Evolutionary conservation across 2,888 invertebrate genomes (phyloP).

Genomic region (Ditula angustiorana): DNA sequence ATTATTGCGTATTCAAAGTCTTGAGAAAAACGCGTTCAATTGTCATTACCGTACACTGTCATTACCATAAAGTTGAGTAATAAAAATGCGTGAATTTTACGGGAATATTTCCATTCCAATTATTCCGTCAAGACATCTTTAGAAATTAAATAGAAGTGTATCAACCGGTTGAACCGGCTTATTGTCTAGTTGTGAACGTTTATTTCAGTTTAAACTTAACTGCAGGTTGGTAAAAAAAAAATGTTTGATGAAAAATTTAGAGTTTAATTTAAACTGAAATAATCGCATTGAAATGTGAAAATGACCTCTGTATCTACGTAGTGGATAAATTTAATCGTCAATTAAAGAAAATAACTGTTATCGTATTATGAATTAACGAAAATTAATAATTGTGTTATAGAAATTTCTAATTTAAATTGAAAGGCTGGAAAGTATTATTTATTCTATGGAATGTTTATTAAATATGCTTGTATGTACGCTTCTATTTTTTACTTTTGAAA

Average conservation of each 20-base stretch:
- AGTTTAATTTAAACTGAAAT: not conserved
- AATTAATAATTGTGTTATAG: constrained; percentile 12
- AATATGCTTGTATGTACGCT: constrained; percentile 43
- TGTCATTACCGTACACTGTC: too few species aligned
- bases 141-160: not conserved
- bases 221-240: not conserved
- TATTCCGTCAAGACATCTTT: not conserved
- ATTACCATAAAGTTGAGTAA: too few species aligned
- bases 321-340: constrained; percentile 40
- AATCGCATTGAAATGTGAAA: not conserved
- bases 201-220: constrained; percentile 1
- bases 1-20: not conserved
- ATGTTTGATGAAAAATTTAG: not conserved
- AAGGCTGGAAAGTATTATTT: constrained; percentile 58
- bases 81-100: not conserved
- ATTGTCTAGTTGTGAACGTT: not conserved
- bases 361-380: constrained; percentile 1
- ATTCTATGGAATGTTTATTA: constrained; percentile 38
- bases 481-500: constrained; percentile 36
- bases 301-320: constrained; percentile 30
- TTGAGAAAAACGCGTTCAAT: too few species aligned
- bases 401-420: constrained; percentile 42
- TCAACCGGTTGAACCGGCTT: not conserved
- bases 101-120: not conserved
- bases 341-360: constrained; percentile 37